phyloP scores from a whole-genome alignment of 2,113 vertebrate species.

The Sclerurus mexicanus region DNA sequence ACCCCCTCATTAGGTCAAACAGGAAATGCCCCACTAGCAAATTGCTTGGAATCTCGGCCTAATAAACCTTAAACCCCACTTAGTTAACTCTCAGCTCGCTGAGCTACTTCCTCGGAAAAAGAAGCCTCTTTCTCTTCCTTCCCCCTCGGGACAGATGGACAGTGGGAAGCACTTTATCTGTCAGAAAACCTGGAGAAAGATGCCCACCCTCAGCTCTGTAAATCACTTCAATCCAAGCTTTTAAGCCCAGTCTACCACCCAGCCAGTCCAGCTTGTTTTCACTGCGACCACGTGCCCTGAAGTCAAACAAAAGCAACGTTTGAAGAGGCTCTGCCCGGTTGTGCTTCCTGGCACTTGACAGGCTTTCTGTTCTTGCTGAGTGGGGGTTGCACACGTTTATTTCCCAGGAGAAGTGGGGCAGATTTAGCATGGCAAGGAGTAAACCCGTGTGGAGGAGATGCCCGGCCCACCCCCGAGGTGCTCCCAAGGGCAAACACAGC shows the following conservation, averaged over 20 bases:
- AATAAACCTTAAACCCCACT: neutral
- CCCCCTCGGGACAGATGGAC: neutral
- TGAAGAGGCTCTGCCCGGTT: neutral
- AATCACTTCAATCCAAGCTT: neutral
- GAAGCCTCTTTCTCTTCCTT: neutral
- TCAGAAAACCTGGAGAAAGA: neutral
- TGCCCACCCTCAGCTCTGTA: neutral
- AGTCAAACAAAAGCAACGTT: neutral
- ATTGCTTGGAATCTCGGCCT: neutral
- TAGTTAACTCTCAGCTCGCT: neutral
- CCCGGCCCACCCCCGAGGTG: neutral
- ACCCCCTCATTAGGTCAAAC: neutral
- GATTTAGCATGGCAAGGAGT: neutral
- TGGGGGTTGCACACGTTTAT: fast-evolving
- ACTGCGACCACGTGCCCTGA: neutral
- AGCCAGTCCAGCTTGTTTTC: neutral
- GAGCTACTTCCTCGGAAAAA: neutral
- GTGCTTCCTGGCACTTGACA: neutral
- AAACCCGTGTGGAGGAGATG: too few relatives aligned
- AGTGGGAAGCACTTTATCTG: neutral
- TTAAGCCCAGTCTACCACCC: neutral
- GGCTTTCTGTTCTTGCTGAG: neutral
- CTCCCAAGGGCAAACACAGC: neutral
- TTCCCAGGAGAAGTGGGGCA: neutral
- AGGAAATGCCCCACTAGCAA: constrained; percentile 14